A percentile compares a stretch with the other conserved stretches of the same genome.
These are phyloP conservation scores for Sebastolobus altivelis DNA, from an alignment of 2,797 vertebrate species.

Conservation along the genomic window DNA sequence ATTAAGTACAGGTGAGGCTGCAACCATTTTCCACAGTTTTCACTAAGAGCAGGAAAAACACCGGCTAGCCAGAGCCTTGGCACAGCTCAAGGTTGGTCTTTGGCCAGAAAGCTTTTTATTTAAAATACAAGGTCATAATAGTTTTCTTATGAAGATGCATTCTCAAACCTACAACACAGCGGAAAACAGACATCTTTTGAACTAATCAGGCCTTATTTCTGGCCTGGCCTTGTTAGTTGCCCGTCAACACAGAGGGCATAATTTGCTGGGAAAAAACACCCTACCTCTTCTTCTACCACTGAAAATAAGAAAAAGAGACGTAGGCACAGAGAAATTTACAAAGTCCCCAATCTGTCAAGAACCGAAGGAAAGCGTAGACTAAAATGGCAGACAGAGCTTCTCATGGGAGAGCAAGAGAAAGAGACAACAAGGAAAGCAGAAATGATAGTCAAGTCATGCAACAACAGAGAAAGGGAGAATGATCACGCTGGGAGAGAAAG, in stretches of 20 bases:
- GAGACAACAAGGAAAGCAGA: conserved; percentile 60
- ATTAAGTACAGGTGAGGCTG: conserved; percentile 18
- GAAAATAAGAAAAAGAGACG: conserved; percentile 53
- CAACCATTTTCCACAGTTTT: conserved; percentile 25
- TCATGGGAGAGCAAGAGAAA: conserved; percentile 58
- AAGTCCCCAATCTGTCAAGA: conserved; percentile 76
- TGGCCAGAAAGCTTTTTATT: conserved; percentile 4
- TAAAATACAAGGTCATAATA: background rate
- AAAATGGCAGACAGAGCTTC: conserved; percentile 64
- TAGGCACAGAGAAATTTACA: conserved; percentile 43
- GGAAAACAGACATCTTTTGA: conserved; percentile 12
- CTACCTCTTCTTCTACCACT: conserved; percentile 30
- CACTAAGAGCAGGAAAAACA: conserved; percentile 16
- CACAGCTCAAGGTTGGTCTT: conserved; percentile 9
- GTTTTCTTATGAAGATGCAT: conserved; percentile 18
- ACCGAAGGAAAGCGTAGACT: conserved; percentile 52
- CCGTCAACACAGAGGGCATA: conserved; percentile 42
- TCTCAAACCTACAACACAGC: conserved; percentile 18
- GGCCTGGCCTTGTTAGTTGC: conserved; percentile 26
- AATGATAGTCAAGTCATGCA: conserved; percentile 64
- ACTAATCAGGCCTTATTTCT: conserved; percentile 20
- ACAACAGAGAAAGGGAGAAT: conserved; percentile 55
- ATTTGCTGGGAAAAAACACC: conserved; percentile 29
- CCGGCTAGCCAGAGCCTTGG: background rate
- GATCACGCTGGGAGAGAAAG: conserved; percentile 66